These are phyloP conservation scores for Tanypteryx hageni DNA, from an alignment of 2,888 invertebrate genomes.

Conservation along the genomic window DNA sequence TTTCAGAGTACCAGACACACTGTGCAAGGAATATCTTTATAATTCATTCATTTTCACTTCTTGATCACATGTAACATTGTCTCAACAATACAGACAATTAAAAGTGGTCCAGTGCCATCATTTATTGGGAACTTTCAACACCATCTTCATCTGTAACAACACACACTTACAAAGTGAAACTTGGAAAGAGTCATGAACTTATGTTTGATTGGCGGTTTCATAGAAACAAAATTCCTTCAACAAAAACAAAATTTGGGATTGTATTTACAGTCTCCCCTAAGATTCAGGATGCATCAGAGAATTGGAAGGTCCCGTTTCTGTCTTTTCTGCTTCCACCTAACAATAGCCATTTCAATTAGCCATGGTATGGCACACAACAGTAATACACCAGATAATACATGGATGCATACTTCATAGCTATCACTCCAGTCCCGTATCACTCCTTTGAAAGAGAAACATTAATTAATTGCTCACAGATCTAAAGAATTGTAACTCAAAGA, in stretches of 20 bases:
- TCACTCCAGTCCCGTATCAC: conserved; percentile 80
- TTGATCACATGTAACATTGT: conserved; percentile 2
- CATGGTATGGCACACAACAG: conserved; percentile 83
- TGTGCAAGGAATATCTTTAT: not conserved
- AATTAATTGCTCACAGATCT: conserved; percentile 74
- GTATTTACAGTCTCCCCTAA: conserved; percentile 44
- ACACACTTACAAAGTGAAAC: conserved; percentile 44
- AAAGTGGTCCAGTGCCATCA: not conserved
- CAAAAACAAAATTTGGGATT: conserved; percentile 40
- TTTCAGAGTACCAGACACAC: not conserved
- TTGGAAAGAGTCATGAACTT: conserved; percentile 4
- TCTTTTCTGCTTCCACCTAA: conserved; percentile 38
- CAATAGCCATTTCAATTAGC: conserved; percentile 77
- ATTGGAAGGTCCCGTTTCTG: not conserved
- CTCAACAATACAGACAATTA: conserved; percentile 33
- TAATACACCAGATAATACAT: conserved; percentile 82
- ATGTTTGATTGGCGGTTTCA: conserved; percentile 41
- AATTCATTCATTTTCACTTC: not conserved
- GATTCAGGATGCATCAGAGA: conserved; percentile 8
- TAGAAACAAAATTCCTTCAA: conserved; percentile 55
- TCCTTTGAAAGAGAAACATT: conserved; percentile 76
- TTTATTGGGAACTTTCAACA: conserved; percentile 43
- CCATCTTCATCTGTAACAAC: conserved; percentile 55
- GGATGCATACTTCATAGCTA: conserved; percentile 82
- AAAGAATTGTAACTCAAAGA: too few relatives aligned